Evolutionary conservation across 1,140 invertebrate species (phyloP).

Genomic region (Solen grandis): DNA sequence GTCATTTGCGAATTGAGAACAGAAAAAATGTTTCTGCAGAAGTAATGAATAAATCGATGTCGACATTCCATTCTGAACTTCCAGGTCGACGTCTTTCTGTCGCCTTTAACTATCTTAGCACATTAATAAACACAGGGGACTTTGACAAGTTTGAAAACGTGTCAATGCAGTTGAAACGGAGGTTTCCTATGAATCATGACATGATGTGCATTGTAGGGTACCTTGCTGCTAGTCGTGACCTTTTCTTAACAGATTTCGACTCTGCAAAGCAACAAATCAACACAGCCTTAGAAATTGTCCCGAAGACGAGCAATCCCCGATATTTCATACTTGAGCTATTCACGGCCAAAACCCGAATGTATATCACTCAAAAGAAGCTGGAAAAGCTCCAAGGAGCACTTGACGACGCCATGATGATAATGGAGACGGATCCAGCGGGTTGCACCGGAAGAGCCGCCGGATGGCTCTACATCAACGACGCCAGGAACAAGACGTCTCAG

Average conservation of each 20-base stretch:
- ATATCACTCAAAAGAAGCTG: constrained; percentile 52
- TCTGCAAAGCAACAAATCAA: constrained; percentile 53
- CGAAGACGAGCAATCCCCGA: constrained; percentile 56
- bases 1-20: too few species aligned
- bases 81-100: constrained; percentile 40
- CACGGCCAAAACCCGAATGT: constrained; percentile 61
- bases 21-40: too few species aligned
- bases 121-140: constrained; percentile 59
- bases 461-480: constrained; percentile 64
- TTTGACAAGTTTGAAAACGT: constrained; percentile 48
- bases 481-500: constrained; percentile 54
- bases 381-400: constrained; percentile 54
- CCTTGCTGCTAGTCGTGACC: constrained; percentile 53
- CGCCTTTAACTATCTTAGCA: constrained; percentile 61
- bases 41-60: constrained; percentile 5
- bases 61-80: neutral
- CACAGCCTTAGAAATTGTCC: constrained; percentile 37
- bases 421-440: constrained; percentile 55
- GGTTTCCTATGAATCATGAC: constrained; percentile 40
- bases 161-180: constrained; percentile 13
- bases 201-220: constrained; percentile 58
- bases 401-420: constrained; percentile 61
- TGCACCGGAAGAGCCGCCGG: constrained; percentile 63
- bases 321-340: constrained; percentile 60
- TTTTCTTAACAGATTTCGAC: constrained; percentile 57